Evolutionary conservation across 2,888 invertebrate species (phyloP), one percentile per base, ranked within the genome.

Genomic region (Drosophila kambysellisi): DNA sequence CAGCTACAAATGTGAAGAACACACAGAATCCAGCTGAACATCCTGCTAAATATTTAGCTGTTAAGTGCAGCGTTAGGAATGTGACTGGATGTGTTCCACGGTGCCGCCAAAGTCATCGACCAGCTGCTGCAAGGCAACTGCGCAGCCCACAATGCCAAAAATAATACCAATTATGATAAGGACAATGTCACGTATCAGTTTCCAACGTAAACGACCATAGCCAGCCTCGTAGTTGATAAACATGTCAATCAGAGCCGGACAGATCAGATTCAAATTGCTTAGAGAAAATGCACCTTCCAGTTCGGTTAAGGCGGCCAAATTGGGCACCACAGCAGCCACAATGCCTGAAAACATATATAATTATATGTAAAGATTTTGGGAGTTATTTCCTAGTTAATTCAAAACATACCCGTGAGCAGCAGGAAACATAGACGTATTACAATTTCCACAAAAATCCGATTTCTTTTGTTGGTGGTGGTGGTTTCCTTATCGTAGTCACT

Each of bases 261-360:
- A 85, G 17, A 86, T 43, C 0, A 86, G 61, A 59, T 87, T 87
- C 32, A 86, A 57, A 32, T 75, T 87, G 39, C 78, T 73, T 20
- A 87, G 52, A 0, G 87, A 83, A 52, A 86, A 87, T 29, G 86
- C 80, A 0, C 86, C 86, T 43, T 83, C 85, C 70, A 86, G 60
- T 29, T 82, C 83, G 7, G 85, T 83, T 25, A 86, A 56, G 0
- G 87, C 88, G 0, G 83, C 85, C 32, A 86, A 30, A 39, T 86
- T 85, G 15, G 86, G 86, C 11, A 87, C 76, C 15, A 76, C 52
- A 30, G 70, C 76, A 30, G 86, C 83, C 39, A 87, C 81, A 17
- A 83, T 11, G 7, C 82, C 86, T 86, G 9, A 3, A 25, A 8
- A 4, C 1, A 65, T 29, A 0, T 11, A 20, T 37, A n/a, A 1